phyloP scores from a whole-genome alignment of 2,888 invertebrate species.

The Rhagophthalmus giganteus region DNA sequence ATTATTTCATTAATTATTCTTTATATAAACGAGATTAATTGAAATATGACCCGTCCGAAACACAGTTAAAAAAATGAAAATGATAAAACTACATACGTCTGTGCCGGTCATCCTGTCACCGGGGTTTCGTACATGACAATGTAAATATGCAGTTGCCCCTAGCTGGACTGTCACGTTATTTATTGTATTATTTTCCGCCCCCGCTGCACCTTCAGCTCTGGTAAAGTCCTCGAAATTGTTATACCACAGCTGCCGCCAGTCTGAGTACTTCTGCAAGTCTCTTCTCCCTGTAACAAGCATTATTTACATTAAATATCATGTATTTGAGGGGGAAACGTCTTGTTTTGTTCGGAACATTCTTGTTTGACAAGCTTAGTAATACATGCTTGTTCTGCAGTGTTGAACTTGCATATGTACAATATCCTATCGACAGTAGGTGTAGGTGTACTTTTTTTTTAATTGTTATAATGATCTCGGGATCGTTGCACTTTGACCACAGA shows the following conservation, averaged over 20 bases:
- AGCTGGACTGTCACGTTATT: constrained; percentile 77
- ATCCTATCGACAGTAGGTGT: too few relatives aligned
- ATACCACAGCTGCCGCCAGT: constrained; percentile 69
- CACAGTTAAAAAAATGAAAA: background rate
- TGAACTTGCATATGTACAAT: too few relatives aligned
- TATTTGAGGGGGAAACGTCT: too few relatives aligned
- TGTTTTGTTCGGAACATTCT: too few relatives aligned
- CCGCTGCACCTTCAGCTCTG: constrained; percentile 52
- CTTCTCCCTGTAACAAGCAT: constrained; percentile 45
- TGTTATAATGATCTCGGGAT: too few relatives aligned
- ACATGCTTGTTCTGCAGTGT: too few relatives aligned
- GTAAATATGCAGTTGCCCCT: constrained; percentile 77
- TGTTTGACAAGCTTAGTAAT: too few relatives aligned
- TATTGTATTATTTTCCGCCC: constrained; percentile 72
- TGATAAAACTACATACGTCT: constrained; percentile 45
- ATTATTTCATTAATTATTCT: too few relatives aligned
- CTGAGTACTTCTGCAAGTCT: constrained; percentile 54
- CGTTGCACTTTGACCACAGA: too few relatives aligned
- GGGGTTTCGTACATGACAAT: constrained; percentile 76
- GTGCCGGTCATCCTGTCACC: constrained; percentile 64
- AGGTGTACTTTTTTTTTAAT: too few relatives aligned
- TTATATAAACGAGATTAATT: background rate
- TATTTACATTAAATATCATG: constrained; percentile 9
- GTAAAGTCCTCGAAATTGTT: constrained; percentile 60
- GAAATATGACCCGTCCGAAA: background rate